phyloP scores from a whole-genome alignment of 2,888 invertebrate genomes.

The Heliconius ethilla region DNA sequence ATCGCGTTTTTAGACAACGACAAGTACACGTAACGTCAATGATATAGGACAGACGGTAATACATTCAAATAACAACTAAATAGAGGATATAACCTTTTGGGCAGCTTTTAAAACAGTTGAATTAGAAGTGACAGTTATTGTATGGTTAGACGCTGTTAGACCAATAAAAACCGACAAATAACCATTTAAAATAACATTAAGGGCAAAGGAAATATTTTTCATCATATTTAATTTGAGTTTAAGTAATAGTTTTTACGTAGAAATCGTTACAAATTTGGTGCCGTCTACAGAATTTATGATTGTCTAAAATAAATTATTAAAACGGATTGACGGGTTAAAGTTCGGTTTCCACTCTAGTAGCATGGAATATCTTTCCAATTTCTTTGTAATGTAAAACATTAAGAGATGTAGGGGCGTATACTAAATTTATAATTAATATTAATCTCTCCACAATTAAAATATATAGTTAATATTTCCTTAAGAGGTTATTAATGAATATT shows the following conservation, averaged over 20 bases:
- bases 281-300: background rate
- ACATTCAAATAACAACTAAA: background rate
- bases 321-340: background rate
- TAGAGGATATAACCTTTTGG: slow-evolving; percentile 15
- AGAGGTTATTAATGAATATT: background rate
- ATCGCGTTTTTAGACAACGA: no score
- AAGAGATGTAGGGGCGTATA: no score
- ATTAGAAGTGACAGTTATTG: slow-evolving; percentile 47
- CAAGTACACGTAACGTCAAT: background rate
- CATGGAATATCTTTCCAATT: no score
- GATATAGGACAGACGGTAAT: background rate
- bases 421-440: no score
- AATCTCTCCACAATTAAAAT: no score
- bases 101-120: slow-evolving; percentile 20
- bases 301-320: background rate
- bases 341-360: background rate
- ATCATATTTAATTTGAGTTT: background rate
- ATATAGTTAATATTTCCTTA: background rate
- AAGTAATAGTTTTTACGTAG: background rate
- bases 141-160: slow-evolving; percentile 38
- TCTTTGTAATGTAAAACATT: no score
- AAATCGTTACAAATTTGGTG: background rate
- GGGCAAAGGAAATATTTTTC: slow-evolving; percentile 18
- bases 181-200: slow-evolving; percentile 24
- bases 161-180: slow-evolving; percentile 36